phyloP scores from a whole-genome alignment of 2,888 invertebrate genomes.

The Lithophane leautieri region DNA sequence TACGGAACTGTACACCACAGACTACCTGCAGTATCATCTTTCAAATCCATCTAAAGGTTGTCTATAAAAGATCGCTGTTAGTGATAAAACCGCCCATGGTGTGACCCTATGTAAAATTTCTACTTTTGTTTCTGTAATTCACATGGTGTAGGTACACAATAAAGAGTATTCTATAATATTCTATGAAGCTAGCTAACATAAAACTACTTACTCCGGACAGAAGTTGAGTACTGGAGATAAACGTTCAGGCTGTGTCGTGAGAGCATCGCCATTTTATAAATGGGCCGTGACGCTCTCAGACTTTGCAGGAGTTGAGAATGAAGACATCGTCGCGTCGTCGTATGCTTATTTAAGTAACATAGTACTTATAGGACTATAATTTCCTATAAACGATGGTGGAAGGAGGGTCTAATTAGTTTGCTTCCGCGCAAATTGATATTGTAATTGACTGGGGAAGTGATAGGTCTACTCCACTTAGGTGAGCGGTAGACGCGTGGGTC shows the following conservation, averaged over 20 bases:
- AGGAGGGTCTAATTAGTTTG: slow-evolving; percentile 43
- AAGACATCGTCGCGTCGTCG: slow-evolving; percentile 20
- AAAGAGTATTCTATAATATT: not conserved
- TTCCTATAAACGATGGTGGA: not conserved
- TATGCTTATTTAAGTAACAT: slow-evolving; percentile 37
- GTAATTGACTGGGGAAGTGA: slow-evolving; percentile 30
- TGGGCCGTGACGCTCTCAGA: slow-evolving; percentile 44
- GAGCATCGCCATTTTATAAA: slow-evolving; percentile 56
- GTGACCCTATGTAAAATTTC: not conserved
- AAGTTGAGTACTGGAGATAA: slow-evolving; percentile 49
- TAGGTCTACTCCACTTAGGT: not conserved
- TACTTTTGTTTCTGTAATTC: not conserved
- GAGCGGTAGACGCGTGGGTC: not conserved
- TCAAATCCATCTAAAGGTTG: not conserved
- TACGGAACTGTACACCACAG: not conserved
- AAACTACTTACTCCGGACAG: slow-evolving; percentile 34
- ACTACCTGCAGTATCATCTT: not conserved
- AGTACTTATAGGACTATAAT: not conserved
- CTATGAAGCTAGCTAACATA: slow-evolving; percentile 12
- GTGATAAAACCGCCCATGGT: not conserved
- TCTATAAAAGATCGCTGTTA: not conserved
- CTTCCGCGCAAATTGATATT: slow-evolving; percentile 36
- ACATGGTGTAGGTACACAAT: not conserved
- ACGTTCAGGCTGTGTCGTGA: slow-evolving; percentile 37
- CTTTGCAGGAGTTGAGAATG: slow-evolving; percentile 31